Percentiles rank a stretch among this genome's conserved stretches.
Conservation (phyloP, 2,888 invertebrate genomes). For the Hartigia nigra region DNA sequence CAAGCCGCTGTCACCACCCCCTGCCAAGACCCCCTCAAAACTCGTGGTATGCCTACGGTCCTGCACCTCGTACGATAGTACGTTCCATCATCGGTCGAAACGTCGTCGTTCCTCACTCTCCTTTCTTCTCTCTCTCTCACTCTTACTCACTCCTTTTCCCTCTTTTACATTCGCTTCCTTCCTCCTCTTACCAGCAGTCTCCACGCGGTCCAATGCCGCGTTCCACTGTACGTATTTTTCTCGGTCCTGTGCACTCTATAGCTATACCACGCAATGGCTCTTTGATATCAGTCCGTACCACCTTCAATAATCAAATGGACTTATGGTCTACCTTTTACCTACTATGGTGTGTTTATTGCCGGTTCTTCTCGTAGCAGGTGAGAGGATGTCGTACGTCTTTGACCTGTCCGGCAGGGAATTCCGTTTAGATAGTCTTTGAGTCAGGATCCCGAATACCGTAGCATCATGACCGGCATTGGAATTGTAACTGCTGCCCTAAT, state of each 20-base stretch:
- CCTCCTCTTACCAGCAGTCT: background rate
- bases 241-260: background rate
- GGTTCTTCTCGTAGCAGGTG: conserved; percentile 17
- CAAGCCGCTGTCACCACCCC: conserved; percentile 63
- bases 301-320: conserved; percentile 2
- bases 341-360: background rate
- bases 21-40: conserved; percentile 65
- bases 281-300: background rate
- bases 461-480: background rate
- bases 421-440: background rate
- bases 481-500: background rate
- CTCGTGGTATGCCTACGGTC: conserved; percentile 39
- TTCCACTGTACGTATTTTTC: background rate
- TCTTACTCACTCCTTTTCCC: conserved; percentile 12
- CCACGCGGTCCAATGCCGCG: background rate
- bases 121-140: background rate
- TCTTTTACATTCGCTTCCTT: background rate
- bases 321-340: background rate
- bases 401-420: background rate
- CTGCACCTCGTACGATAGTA: conserved; percentile 19
- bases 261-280: background rate
- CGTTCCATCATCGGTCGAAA: conserved; percentile 35
- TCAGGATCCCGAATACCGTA: background rate
- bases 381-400: conserved; percentile 32
- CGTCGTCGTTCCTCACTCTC: conserved; percentile 9